phyloP scores from a whole-genome alignment of 2,888 invertebrate species.

The Archaeoteleia sp. region DNA sequence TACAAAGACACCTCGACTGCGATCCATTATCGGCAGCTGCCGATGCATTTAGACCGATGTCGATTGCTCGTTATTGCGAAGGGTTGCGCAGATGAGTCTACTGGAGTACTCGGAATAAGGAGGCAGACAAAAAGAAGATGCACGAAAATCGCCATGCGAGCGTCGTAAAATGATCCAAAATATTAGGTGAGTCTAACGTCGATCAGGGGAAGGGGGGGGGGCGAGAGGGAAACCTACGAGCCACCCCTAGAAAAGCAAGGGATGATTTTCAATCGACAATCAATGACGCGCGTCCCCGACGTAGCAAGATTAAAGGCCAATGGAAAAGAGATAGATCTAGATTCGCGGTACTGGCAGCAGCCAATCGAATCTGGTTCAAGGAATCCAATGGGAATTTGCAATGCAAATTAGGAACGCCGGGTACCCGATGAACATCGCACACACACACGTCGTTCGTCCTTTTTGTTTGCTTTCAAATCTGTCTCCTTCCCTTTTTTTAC shows the following conservation, averaged over 20 bases:
- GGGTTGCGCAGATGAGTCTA: conserved; percentile 47
- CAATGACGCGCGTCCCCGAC: conserved; percentile 69
- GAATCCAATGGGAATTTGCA: conserved; percentile 73
- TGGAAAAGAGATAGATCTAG: conserved; percentile 72
- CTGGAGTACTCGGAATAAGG: conserved; percentile 51
- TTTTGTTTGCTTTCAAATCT: conserved; percentile 57
- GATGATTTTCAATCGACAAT: conserved; percentile 71
- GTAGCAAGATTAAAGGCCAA: conserved; percentile 69
- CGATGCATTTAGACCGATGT: conserved; percentile 54
- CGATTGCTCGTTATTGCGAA: conserved; percentile 53
- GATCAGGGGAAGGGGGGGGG: conserved; percentile 16
- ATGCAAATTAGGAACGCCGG: conserved; percentile 68
- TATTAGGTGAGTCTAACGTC: too few species aligned
- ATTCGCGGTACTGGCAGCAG: conserved; percentile 71
- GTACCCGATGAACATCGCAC: conserved; percentile 59
- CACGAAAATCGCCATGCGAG: conserved; percentile 31
- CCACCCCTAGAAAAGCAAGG: conserved; percentile 33
- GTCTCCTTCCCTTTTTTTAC: conserved; percentile 46
- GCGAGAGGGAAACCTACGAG: conserved; percentile 14
- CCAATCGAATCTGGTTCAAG: conserved; percentile 75
- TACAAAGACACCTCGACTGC: conserved; percentile 59
- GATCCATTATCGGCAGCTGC: conserved; percentile 66
- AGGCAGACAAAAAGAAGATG: conserved; percentile 49
- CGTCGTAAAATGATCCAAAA: conserved; percentile 28
- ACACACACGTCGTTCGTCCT: conserved; percentile 66